These are phyloP conservation scores for Cotesia vestalis DNA, from an alignment of 1,140 invertebrate species.

Conservation along the genomic window DNA sequence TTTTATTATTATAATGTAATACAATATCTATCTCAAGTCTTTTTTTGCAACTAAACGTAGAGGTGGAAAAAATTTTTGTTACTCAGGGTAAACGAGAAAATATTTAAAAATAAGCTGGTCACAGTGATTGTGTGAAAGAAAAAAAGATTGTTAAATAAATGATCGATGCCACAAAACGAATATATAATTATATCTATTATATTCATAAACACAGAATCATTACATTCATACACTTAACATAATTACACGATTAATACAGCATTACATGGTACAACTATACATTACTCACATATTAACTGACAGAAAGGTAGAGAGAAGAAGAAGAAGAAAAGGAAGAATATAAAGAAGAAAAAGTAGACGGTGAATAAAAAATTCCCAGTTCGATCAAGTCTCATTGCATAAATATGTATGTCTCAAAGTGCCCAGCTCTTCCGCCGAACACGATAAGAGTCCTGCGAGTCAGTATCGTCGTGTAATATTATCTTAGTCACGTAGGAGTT, in stretches of 20 bases:
- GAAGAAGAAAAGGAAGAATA: not conserved
- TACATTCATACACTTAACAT: not conserved
- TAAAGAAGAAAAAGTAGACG: too few species aligned
- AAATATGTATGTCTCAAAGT: not conserved
- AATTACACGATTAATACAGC: too few species aligned
- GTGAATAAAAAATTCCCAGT: not conserved
- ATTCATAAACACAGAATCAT: slow-evolving; percentile 3
- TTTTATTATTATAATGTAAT: too few species aligned
- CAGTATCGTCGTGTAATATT: not conserved
- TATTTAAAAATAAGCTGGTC: slow-evolving; percentile 38
- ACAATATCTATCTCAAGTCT: too few species aligned
- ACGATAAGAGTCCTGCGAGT: not conserved
- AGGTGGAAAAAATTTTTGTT: slow-evolving; percentile 45
- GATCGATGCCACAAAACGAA: too few species aligned
- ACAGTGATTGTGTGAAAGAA: not conserved
- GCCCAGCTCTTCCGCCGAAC: slow-evolving; percentile 11
- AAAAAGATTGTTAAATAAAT: not conserved
- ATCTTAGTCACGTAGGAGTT: not conserved
- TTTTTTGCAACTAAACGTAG: not conserved
- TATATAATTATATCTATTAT: too few species aligned
- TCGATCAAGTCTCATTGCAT: not conserved
- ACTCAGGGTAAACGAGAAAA: slow-evolving; percentile 47
- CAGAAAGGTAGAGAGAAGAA: not conserved
- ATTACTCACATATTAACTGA: slow-evolving; percentile 1
- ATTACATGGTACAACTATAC: not conserved